Evolutionary conservation across 2,888 invertebrate species (phyloP).

Genomic region (Tetanocera ferruginea): DNA sequence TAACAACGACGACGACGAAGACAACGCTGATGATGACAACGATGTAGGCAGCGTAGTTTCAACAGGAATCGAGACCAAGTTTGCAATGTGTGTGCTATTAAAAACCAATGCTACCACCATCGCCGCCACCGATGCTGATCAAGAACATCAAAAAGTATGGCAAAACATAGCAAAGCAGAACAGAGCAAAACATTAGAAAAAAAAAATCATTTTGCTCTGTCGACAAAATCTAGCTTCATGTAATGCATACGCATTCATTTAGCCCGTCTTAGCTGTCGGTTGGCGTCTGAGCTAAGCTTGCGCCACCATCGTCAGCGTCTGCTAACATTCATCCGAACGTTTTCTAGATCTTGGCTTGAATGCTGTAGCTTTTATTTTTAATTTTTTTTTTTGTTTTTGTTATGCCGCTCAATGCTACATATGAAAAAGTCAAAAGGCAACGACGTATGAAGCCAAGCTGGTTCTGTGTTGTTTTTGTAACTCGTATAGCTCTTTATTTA

Average conservation of each 20-base stretch:
- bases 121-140: not conserved
- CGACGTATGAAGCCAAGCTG: conserved; percentile 30
- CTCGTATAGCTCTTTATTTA: conserved; percentile 25
- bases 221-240: not conserved
- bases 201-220: conserved; percentile 4
- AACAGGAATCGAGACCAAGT: no score
- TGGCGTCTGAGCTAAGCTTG: no score
- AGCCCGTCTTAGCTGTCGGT: no score
- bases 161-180: no score
- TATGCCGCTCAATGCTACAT: conserved; percentile 1
- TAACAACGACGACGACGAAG: not conserved
- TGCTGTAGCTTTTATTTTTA: not conserved
- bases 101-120: no score
- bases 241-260: no score
- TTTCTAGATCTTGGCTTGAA: not conserved
- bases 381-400: not conserved
- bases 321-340: not conserved
- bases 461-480: not conserved
- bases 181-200: conserved; percentile 21
- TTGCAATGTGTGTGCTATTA: no score
- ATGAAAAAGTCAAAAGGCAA: conserved; percentile 37
- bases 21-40: not conserved
- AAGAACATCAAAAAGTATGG: no score
- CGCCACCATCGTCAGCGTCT: not conserved
- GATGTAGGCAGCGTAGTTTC: no score